Percentiles rank a stretch among this genome's conserved stretches.
phyloP scores from a whole-genome alignment of 2,888 invertebrate genomes.

The Eledone cirrhosa region DNA sequence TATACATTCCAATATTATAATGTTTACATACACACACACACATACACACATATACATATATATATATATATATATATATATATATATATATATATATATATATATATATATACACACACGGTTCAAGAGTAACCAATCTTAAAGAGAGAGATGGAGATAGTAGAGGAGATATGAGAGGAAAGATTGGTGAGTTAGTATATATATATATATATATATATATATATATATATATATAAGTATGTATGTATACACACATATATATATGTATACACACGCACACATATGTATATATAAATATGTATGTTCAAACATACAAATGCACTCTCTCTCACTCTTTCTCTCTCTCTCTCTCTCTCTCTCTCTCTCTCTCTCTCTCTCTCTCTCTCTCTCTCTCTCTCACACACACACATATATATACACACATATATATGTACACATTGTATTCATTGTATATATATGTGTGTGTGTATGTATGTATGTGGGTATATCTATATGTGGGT shows the following conservation, averaged over 20 bases:
- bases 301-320: not conserved
- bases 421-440: not conserved
- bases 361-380: too few relatives aligned
- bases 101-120: not conserved
- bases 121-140: too few relatives aligned
- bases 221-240: not conserved
- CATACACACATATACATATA: not conserved
- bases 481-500: not conserved
- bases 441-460: not conserved
- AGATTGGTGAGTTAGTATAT: not conserved
- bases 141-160: too few relatives aligned
- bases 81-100: not conserved
- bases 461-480: not conserved
- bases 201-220: not conserved
- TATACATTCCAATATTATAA: not conserved
- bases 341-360: too few relatives aligned
- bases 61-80: not conserved
- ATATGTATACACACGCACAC: not conserved
- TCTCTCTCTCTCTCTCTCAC: too few relatives aligned
- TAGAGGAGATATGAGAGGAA: too few relatives aligned
- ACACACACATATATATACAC: not conserved
- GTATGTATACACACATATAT: not conserved
- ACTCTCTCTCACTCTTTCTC: too few relatives aligned
- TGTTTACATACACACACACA: not conserved
- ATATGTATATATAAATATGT: not conserved